Percentiles rank a stretch among this genome's conserved stretches.
phyloP scores from a whole-genome alignment of 2,113 vertebrate genomes.

The Platycercus adscitus region DNA sequence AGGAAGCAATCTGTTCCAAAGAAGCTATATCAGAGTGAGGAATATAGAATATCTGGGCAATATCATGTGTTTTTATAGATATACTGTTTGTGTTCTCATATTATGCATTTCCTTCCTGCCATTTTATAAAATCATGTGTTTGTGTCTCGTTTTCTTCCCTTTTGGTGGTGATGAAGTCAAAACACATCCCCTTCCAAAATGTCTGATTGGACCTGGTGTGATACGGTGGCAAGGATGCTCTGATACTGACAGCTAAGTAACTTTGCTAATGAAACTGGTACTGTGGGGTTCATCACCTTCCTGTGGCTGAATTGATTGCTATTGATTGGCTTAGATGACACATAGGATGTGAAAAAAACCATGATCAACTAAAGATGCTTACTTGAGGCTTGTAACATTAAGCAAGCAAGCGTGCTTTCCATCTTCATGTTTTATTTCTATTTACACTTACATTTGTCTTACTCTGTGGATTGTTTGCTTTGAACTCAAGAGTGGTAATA shows the following conservation, averaged over 20 bases:
- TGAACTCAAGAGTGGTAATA: background rate
- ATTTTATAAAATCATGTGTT: background rate
- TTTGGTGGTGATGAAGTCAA: background rate
- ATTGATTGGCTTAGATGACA: background rate
- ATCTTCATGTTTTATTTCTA: background rate
- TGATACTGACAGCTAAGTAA: background rate
- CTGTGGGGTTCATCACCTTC: background rate
- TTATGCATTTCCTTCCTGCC: background rate
- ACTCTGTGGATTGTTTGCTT: background rate
- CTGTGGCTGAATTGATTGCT: background rate
- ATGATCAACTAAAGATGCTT: background rate
- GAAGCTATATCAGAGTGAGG: constrained; percentile 68
- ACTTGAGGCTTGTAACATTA: background rate
- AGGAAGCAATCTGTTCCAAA: constrained; percentile 66
- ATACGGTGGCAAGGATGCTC: background rate
- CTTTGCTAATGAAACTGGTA: background rate
- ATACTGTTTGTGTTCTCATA: background rate
- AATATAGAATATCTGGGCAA: background rate
- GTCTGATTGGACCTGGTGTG: background rate
- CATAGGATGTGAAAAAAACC: background rate
- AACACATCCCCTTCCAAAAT: background rate
- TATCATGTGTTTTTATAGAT: background rate
- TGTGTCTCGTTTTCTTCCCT: background rate
- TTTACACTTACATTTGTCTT: background rate
- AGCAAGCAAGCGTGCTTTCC: background rate